A percentile compares a stretch with the other conserved stretches of the same genome.
These are phyloP conservation scores for Pelecanoides urinatrix DNA, from an alignment of 2,113 vertebrate genomes.

Conservation along the genomic window DNA sequence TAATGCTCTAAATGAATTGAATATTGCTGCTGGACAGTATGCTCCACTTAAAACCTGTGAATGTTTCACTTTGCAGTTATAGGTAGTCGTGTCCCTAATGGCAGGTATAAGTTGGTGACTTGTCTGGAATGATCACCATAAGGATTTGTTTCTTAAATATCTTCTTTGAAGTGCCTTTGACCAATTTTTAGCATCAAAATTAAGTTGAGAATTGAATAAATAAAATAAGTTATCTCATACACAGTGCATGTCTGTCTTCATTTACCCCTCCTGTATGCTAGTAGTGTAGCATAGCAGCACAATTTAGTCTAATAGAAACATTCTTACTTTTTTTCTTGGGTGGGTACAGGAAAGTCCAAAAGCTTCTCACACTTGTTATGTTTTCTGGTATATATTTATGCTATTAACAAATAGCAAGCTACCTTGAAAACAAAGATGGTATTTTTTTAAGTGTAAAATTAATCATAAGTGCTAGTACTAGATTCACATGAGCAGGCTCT, in stretches of 20 bases:
- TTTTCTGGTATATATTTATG: not conserved
- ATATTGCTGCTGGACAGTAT: conserved; percentile 59
- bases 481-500: not conserved
- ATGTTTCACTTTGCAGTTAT: not conserved
- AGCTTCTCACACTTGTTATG: not conserved
- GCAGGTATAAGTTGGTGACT: not conserved
- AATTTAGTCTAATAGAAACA: not conserved
- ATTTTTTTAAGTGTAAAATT: not conserved
- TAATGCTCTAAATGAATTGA: not conserved
- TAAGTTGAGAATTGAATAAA: conserved; percentile 55
- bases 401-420: not conserved
- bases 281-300: not conserved
- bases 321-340: not conserved
- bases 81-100: not conserved
- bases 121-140: conserved; percentile 29
- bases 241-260: not conserved
- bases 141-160: conserved; percentile 36
- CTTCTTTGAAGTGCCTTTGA: conserved; percentile 67
- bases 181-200: conserved; percentile 55
- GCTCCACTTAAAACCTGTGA: conserved; percentile 32
- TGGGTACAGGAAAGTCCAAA: not conserved
- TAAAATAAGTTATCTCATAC: conserved; percentile 56
- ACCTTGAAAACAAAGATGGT: not conserved
- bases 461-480: not conserved
- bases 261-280: not conserved